phyloP scores from a whole-genome alignment of 2,797 vertebrate genomes.

The Sebastes hubbsi region DNA sequence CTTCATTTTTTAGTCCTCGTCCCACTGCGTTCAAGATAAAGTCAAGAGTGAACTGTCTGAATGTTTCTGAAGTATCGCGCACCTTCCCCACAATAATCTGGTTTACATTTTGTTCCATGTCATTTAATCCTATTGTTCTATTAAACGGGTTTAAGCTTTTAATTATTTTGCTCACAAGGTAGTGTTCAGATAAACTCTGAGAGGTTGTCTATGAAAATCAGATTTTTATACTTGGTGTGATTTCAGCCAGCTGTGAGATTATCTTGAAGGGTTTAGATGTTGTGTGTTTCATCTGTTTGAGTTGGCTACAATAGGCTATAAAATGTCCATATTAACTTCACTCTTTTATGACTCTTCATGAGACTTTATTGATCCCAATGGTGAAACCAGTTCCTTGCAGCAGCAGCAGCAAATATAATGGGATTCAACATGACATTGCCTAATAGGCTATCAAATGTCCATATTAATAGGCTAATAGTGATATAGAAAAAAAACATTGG shows the following conservation, averaged over 20 bases:
- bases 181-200: constrained; percentile 44
- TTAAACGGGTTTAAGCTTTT: constrained; percentile 59
- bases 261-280: constrained; percentile 53
- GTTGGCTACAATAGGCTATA: not conserved
- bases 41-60: constrained; percentile 55
- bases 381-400: not conserved
- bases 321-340: too few species aligned
- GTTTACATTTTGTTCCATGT: constrained; percentile 63
- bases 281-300: constrained; percentile 44
- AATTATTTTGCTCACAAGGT: constrained; percentile 72
- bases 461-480: not conserved
- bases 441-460: too few species aligned
- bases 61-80: constrained; percentile 24
- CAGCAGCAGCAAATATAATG: not conserved
- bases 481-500: not conserved
- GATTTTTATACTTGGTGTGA: constrained; percentile 52
- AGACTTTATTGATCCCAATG: not conserved
- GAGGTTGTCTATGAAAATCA: constrained; percentile 6
- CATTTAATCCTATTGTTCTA: constrained; percentile 30
- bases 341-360: not conserved
- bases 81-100: constrained; percentile 52
- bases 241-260: constrained; percentile 61
- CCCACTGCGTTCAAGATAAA: constrained; percentile 29
- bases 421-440: not conserved
- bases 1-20: constrained; percentile 43